Evolutionary conservation across 2,888 invertebrate species (phyloP), one percentile per base, ranked within the genome.

Genomic region (Xylota segnis): DNA sequence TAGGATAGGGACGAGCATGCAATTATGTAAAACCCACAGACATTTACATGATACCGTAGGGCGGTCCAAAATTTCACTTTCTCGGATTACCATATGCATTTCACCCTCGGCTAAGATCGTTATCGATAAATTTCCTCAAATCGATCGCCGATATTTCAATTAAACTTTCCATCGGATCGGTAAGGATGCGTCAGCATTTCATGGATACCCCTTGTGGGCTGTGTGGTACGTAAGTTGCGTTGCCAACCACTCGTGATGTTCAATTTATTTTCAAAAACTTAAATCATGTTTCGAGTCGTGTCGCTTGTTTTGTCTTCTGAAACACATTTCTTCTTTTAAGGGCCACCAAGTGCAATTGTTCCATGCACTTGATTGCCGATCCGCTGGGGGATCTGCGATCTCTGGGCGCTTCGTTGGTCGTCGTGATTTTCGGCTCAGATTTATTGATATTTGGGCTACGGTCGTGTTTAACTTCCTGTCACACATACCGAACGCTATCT

Each of bases 101-200:
- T 66, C 58, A 59, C 77, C 65, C 34, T 71, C 58, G 56, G 58
- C 50, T 34, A 34, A 72, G 76, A 82, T 82, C 72, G 68, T 77
- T 77, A 76, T 66, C 86, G 76, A 86, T 86, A 86, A 86, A 86
- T 86, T 82, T 86, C 32, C 72, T 63, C 66, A 76, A 72, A 86
- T 82, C 86, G 82, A 86, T 76, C 82, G 86, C 34, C 86, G 76
- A 77, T 86, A 86, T 86, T 82, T 86, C 86, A 86, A 86, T 86
- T 86, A 77, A 76, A 86, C 86, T 82, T 86, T 86, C 82, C 81
- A 76, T 40, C 27, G 59, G 40, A 76, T 40, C 27, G 59, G 40
- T 40, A 58, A 65, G 79, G 72, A 79, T 72, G 79, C 59, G 65
- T 59, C 79, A 77, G 65, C 10, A n/a, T 37, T 16, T 54, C 45